phyloP scores from a whole-genome alignment of 2,888 invertebrate genomes.

The Cantharis lateralis region DNA sequence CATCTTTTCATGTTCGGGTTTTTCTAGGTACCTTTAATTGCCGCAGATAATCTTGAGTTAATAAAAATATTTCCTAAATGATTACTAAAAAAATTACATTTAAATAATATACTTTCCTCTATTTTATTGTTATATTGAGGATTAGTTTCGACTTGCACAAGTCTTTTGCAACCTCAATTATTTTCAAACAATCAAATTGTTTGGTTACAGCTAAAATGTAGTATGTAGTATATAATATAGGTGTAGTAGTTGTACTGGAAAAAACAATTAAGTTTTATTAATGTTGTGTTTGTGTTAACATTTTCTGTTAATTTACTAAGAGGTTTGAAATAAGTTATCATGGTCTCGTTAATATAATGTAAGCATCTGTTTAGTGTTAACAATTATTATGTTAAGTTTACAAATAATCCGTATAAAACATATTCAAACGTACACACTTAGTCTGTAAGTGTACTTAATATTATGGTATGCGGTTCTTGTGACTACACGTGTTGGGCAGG shows the following conservation, averaged over 20 bases:
- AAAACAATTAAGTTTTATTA: neutral
- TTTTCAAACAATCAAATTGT: too few relatives aligned
- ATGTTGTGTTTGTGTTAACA: neutral
- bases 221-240: too few relatives aligned
- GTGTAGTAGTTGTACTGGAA: neutral
- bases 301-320: neutral
- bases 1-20: too few relatives aligned
- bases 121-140: too few relatives aligned
- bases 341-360: constrained; percentile 2
- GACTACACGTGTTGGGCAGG: constrained; percentile 8
- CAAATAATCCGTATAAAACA: constrained; percentile 6
- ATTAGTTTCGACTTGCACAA: too few relatives aligned
- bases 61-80: too few relatives aligned
- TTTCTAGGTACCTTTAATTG: too few relatives aligned
- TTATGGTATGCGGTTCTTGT: constrained; percentile 16
- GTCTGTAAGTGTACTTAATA: constrained; percentile 9
- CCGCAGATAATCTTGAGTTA: too few relatives aligned
- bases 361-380: constrained; percentile 10
- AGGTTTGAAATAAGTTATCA: neutral
- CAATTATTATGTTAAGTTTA: neutral
- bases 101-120: too few relatives aligned
- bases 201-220: too few relatives aligned
- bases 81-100: too few relatives aligned
- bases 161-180: too few relatives aligned
- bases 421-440: neutral